Evolutionary conservation across 1,140 invertebrate genomes (phyloP).

Genomic region (Drosophila neocordata): DNA sequence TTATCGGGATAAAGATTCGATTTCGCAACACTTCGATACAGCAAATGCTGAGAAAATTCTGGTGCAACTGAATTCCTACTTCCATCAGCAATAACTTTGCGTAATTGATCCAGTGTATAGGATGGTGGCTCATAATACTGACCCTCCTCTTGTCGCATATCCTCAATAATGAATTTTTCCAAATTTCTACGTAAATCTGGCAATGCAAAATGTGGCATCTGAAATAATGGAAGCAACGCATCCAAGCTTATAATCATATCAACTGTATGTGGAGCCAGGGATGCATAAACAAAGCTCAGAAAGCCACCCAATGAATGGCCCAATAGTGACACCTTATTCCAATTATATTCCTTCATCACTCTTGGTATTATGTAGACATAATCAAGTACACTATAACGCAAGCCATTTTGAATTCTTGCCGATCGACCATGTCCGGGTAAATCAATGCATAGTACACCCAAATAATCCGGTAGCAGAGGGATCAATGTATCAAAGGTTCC

Average conservation of each 20-base stretch:
- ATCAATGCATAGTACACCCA: slow-evolving; percentile 87
- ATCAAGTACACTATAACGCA: slow-evolving; percentile 85
- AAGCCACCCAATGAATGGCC: slow-evolving; percentile 88
- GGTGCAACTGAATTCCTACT: slow-evolving; percentile 84
- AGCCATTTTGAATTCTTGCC: slow-evolving; percentile 85
- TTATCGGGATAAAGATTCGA: slow-evolving; percentile 84
- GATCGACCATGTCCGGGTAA: slow-evolving; percentile 89
- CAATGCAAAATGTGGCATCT: not conserved
- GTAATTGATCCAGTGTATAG: slow-evolving; percentile 85
- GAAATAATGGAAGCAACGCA: slow-evolving; percentile 83
- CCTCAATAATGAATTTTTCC: slow-evolving; percentile 56
- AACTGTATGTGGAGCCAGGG: slow-evolving; percentile 84
- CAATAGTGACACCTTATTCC: slow-evolving; percentile 87
- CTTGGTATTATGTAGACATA: slow-evolving; percentile 84
- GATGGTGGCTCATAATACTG: slow-evolving; percentile 83
- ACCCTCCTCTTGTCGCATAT: slow-evolving; percentile 40
- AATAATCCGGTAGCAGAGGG: slow-evolving; percentile 85
- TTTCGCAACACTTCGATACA: slow-evolving; percentile 84
- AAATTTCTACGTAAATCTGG: not conserved
- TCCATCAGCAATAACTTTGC: slow-evolving; percentile 82
- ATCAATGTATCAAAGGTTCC: slow-evolving; percentile 88
- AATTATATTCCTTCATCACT: slow-evolving; percentile 86
- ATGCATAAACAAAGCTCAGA: slow-evolving; percentile 84
- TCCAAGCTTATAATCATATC: slow-evolving; percentile 86
- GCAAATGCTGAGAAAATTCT: slow-evolving; percentile 84